Evolutionary conservation across 2,888 invertebrate species (phyloP), one percentile per base, ranked within the genome.

Genomic region (Lasioglossum marginatum): DNA sequence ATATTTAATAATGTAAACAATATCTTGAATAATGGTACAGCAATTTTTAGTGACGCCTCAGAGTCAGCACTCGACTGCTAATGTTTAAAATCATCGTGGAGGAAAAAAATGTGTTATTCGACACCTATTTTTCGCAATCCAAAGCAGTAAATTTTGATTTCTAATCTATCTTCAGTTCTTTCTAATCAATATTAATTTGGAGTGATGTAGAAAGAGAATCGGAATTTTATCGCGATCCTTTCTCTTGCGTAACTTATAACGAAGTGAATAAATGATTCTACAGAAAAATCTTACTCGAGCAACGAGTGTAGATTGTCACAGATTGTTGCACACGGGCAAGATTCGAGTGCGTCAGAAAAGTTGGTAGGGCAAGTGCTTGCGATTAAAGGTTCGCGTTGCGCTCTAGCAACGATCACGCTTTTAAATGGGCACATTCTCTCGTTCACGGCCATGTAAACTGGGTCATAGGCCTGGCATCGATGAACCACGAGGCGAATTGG

Each of bases 381-480:
- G 88, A 86, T 90, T 88, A 82, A 85, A 90, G 82, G 81, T 89
- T 90, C 79, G 84, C 66, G 70, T 85, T 71, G 80, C 71, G 74
- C 74, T 73, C 57, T 43, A 31, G 45, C 73, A 45, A 82, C 89
- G 85, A 80, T 74, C 83, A 77, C 27, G 75, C 77, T 82, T 63
- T 80, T 87, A 89, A 89, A 89, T 81, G 81, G 37, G 83, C 81
- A 78, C 80, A 73, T 73, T 85, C 79, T 75, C 84, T 85, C 83
- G 89, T 90, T 90, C 90, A 89, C 79, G 90, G 90, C 77, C 90
- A 63, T 77, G 85, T 82, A 90, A 90, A 90, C 82, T 90, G 75
- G 90, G 89, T 89, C 90, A 88, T 81, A 89, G 87, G 88, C 31
- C 63, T 87, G 81, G 66, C 52, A 76, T 87, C 84, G 80, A 81